Percentiles rank a stretch among this genome's conserved stretches.
Evolutionary conservation across 2,113 vertebrate species (phyloP).

Genomic region (Leptobrachium leishanense): DNA sequence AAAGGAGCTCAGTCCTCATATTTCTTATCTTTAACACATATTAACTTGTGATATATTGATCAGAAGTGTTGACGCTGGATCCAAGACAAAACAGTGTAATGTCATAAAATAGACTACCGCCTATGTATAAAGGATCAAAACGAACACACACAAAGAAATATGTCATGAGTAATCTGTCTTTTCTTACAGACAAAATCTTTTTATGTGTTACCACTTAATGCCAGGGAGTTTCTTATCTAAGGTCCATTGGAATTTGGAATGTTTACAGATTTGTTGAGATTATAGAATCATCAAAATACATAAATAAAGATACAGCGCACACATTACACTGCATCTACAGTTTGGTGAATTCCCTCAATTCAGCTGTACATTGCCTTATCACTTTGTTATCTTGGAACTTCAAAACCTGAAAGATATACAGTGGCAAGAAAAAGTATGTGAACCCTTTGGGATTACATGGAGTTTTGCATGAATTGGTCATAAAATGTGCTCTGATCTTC

Average conservation of each 20-base stretch:
- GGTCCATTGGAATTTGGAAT: neutral
- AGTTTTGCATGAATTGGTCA: too few relatives aligned
- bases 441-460: too few relatives aligned
- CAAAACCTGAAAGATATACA: too few relatives aligned
- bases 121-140: neutral
- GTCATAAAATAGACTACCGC: neutral
- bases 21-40: neutral
- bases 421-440: too few relatives aligned
- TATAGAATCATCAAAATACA: constrained; percentile 5
- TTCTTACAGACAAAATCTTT: constrained; percentile 9
- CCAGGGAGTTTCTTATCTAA: constrained; percentile 13
- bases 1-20: too few relatives aligned
- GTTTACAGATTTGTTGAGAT: neutral
- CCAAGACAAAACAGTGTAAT: neutral
- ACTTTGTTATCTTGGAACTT: too few relatives aligned
- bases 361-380: too few relatives aligned
- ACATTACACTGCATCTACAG: neutral
- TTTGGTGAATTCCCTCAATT: too few relatives aligned
- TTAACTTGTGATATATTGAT: neutral
- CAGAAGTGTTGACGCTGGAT: neutral
- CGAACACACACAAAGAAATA: neutral
- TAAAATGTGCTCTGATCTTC: too few relatives aligned
- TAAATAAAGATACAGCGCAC: neutral
- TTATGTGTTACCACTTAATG: constrained; percentile 5
- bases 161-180: neutral